Conservation (phyloP, 2,888 invertebrate species). For the Eubasilissa splendida region DNA sequence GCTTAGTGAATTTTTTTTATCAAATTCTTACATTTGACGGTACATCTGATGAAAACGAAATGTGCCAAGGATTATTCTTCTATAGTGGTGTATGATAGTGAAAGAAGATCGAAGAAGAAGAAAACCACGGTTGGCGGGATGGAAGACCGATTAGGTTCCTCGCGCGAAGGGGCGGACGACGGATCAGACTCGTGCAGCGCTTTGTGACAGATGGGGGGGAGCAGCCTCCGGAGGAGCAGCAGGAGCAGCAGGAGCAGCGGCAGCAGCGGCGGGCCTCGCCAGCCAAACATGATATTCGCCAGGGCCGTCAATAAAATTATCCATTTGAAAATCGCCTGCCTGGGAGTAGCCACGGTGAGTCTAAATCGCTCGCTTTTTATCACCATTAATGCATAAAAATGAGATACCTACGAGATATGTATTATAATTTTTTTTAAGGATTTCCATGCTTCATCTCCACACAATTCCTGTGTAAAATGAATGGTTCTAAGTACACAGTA, state of each 20-base stretch:
- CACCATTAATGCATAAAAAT: neutral
- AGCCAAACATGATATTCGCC: slow-evolving; percentile 54
- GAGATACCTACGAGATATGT: neutral
- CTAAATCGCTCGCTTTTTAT: neutral
- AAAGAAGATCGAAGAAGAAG: no score
- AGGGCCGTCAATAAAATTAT: slow-evolving; percentile 56
- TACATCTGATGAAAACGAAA: no score
- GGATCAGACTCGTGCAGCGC: neutral
- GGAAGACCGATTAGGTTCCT: slow-evolving; percentile 22
- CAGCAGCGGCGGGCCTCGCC: slow-evolving; percentile 4
- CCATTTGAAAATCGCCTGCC: slow-evolving; percentile 56
- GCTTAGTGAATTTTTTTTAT: no score
- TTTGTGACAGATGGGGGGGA: slow-evolving; percentile 20
- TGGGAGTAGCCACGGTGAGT: slow-evolving; percentile 49
- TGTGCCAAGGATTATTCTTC: no score
- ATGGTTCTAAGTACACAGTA: no score
- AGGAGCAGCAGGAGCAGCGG: neutral
- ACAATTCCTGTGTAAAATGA: neutral
- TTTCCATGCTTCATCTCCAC: neutral
- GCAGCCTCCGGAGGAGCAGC: neutral
- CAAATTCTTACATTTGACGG: no score
- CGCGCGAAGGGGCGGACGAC: neutral
- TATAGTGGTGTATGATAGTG: no score
- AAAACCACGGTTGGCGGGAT: neutral
- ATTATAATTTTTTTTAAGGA: slow-evolving; percentile 1